Evolutionary conservation across 53 echinoderm and acorn worm genomes (phyloP), one percentile per base, ranked within the genome.

Genomic region (Antedon mediterranea): DNA sequence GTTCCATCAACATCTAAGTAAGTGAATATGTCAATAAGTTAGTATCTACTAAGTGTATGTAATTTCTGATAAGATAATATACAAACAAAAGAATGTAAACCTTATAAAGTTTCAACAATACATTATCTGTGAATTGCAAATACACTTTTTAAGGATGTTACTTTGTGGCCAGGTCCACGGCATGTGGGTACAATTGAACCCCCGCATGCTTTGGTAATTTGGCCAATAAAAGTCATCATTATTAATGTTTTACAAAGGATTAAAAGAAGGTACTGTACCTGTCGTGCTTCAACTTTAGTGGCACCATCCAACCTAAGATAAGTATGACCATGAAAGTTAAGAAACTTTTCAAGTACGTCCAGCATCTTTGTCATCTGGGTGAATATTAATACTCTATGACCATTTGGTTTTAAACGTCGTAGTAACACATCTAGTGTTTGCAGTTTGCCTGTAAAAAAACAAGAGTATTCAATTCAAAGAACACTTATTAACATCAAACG

Each of bases 331-430:
- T 98, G 92, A 85, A 85, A 92, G 79, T 92, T 98, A 28, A 98
- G 98, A 83, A 98, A 98, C n/a, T 82, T 73, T 78, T 98, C 98
- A 71, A 98, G 77, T 41, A 98, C 88, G 42, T 98, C 98, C 86
- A 98, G 76, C 90, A 98, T 93, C 75, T 88, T 87, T 32, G 98
- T 90, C 98, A 98, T 98, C 88, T 98, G 98, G 74, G 98, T 98
- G 79, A 98, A 98, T 86, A 98, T 98, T 30, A 98, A 88, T 2
- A 87, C 88, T 34, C 91, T 57, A 71, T 92, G 92, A 26, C 79
- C 74, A 31, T 83, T 89, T 3, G 71, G 71, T 78, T 98, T 98
- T 43, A 98, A 79, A 76, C 80, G 87, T 43, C 87, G 83, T 57
- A 98, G 88, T 18, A 98, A 78, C 0, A 82, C 71, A 76, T 89